Conservation (phyloP, 2,888 invertebrate species). For the Chrysolina americana region DNA sequence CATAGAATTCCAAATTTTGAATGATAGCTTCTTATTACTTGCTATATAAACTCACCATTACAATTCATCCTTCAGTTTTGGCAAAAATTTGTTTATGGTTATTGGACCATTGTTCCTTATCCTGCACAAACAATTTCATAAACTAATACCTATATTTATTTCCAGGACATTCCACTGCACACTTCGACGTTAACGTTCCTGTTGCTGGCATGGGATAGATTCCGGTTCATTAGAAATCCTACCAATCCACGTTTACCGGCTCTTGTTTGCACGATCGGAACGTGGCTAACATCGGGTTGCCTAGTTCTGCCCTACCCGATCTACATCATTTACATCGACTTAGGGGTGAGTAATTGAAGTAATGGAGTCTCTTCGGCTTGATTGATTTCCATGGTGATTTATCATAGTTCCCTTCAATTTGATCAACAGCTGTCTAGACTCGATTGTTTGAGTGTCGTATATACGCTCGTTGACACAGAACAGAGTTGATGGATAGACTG, state of each 20-base stretch:
- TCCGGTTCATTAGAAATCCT: slow-evolving; percentile 77
- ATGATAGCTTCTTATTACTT: too few species aligned
- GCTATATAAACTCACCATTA: too few species aligned
- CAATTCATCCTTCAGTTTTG: too few species aligned
- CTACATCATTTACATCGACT: slow-evolving; percentile 80
- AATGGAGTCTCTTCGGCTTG: slow-evolving; percentile 6
- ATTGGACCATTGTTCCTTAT: background rate
- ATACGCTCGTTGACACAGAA: background rate
- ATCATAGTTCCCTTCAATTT: background rate
- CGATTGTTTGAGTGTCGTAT: background rate
- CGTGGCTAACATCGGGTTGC: slow-evolving; percentile 81
- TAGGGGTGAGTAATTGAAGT: slow-evolving; percentile 73
- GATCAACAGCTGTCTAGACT: background rate
- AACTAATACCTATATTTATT: background rate
- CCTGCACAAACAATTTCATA: background rate
- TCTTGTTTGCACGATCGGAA: slow-evolving; percentile 77
- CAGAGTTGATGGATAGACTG: background rate
- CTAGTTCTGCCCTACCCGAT: slow-evolving; percentile 82
- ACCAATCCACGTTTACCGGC: slow-evolving; percentile 77
- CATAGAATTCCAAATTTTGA: too few species aligned
- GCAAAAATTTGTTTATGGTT: too few species aligned
- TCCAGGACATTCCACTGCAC: slow-evolving; percentile 79
- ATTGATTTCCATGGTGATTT: background rate
- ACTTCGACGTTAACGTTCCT: slow-evolving; percentile 80
- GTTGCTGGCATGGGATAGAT: slow-evolving; percentile 79